Base-by-base conservation (phyloP, 2,797 vertebrate genomes). In the Lateolabrax maculatus region DNA sequence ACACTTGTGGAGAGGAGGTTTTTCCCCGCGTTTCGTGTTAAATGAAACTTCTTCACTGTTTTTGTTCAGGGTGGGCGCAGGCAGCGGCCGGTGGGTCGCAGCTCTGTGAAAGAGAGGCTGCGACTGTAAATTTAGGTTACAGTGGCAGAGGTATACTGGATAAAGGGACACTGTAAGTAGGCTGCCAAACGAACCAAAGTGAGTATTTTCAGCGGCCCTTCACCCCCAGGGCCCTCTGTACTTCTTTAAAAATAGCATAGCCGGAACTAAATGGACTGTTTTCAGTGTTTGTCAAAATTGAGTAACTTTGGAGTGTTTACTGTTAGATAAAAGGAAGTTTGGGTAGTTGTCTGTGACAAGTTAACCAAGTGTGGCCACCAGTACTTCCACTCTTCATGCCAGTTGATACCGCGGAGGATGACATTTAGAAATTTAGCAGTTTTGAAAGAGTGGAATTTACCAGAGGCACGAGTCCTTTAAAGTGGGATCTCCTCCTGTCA, bases 271-370 rank as follows among this genome's bases (percentile, higher is more conserved):
- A 25, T 10, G 36, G 3, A 18, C 4, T 12, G 5, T 27, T 65
- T 77, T 77, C 2, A 44, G 44, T 34, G 39, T 31, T 25, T 60
- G 0, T 65, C 15, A 48, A 63, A 68, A 62, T 77, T 82, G 66
- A 25, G 77, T 44, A 89, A 86, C 23, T 63, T 52, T 44, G 66
- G 36, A 72, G 31, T 53, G 25, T 2, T 29, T 10, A 9, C 15
- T 55, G 37, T 74, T 61, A 15, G 41, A 77, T 75, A 85, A 85
- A 87, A 75, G 91, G 90, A 92, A 91, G 92, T 93, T 80, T 82
- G 61, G 4, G 0, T 18, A 8, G 16, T 68, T 64, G 62, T 9
- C 11, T 65, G 13, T 71, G 65, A 77, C 58, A 88, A 72, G 76
- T 83, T 77, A 65, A 63, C 72, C 1, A 60, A 72, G 61, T 60